Evolutionary conservation across 1,140 invertebrate species (phyloP).

Genomic region (Acromyrmex charruanus): DNA sequence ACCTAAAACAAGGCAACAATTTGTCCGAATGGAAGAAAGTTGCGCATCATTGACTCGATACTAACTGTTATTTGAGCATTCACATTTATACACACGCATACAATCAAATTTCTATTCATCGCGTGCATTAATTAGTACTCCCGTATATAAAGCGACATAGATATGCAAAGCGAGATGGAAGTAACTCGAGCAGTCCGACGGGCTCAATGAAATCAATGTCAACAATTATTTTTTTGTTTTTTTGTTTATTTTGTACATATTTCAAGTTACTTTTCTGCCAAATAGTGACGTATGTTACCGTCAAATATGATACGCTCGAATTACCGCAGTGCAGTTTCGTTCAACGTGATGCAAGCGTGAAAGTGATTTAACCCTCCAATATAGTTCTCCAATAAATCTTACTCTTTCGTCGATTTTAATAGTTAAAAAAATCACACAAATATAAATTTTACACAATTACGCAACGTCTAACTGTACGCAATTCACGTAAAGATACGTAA

Average conservation of each 20-base stretch:
- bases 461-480: background rate
- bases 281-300: slow-evolving; percentile 32
- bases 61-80: slow-evolving; percentile 13
- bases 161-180: slow-evolving; percentile 52
- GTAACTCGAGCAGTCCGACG: slow-evolving; percentile 45
- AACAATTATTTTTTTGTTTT: slow-evolving; percentile 41
- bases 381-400: slow-evolving; percentile 33
- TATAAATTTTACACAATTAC: background rate
- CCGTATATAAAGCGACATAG: slow-evolving; percentile 67
- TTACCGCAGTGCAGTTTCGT: slow-evolving; percentile 25
- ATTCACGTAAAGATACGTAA: background rate
- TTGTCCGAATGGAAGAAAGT: slow-evolving; percentile 14
- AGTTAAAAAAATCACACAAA: background rate
- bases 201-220: slow-evolving; percentile 59
- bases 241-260: slow-evolving; percentile 55
- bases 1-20: background rate
- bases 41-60: slow-evolving; percentile 40
- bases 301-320: slow-evolving; percentile 50
- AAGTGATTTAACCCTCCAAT: slow-evolving; percentile 38
- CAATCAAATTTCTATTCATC: slow-evolving; percentile 65
- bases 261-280: slow-evolving; percentile 44
- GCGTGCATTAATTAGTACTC: slow-evolving; percentile 76
- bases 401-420: background rate
- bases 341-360: slow-evolving; percentile 22
- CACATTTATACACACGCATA: background rate